These are phyloP conservation scores for Platerodrilus igneus DNA, from an alignment of 2,888 invertebrate species.

Conservation along the genomic window DNA sequence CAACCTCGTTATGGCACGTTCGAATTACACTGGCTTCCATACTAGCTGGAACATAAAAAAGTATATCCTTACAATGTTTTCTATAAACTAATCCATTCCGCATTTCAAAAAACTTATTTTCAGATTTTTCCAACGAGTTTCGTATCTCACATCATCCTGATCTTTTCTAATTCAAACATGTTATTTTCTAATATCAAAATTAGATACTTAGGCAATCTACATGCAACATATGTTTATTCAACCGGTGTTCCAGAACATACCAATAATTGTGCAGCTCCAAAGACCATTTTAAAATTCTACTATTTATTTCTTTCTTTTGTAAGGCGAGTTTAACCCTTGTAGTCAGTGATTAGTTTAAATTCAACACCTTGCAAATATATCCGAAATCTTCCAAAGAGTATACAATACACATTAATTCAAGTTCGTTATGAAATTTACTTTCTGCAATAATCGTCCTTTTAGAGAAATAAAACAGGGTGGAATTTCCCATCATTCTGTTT, in stretches of 20 bases:
- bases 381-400: slow-evolving; percentile 7
- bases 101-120: slow-evolving; percentile 3
- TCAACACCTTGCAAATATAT: slow-evolving; percentile 4
- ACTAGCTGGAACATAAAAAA: no score
- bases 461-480: no score
- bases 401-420: slow-evolving; percentile 4
- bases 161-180: background rate
- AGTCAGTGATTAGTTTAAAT: slow-evolving; percentile 7
- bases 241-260: slow-evolving; percentile 1
- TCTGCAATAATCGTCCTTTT: no score
- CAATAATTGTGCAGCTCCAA: slow-evolving; percentile 2
- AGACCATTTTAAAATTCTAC: slow-evolving; percentile 1
- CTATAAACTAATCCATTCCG: slow-evolving; percentile 5
- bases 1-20: no score
- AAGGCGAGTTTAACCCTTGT: slow-evolving; percentile 7
- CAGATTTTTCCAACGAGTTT: background rate
- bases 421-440: slow-evolving; percentile 1
- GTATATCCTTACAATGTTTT: no score
- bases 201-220: slow-evolving; percentile 3
- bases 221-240: slow-evolving; percentile 1
- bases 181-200: slow-evolving; percentile 2
- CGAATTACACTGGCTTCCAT: no score
- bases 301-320: slow-evolving; percentile 8
- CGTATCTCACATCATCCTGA: background rate
- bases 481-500: no score